Evolutionary conservation across 2,888 invertebrate genomes (phyloP), one percentile per base, ranked within the genome.

Genomic region (Mesochorus sp.): DNA sequence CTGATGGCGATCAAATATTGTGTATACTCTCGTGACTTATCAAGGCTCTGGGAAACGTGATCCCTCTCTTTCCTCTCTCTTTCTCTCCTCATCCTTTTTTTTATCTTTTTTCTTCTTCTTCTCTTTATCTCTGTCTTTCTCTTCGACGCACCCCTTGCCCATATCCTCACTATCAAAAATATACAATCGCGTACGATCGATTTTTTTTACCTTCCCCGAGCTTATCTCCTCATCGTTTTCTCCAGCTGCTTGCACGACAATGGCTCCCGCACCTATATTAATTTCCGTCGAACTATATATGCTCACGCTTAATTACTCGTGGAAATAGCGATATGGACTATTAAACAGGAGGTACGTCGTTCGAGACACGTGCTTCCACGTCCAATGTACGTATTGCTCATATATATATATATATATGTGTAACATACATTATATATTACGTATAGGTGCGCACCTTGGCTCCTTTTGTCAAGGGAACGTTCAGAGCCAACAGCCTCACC

Each of bases 291-390:
- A 74, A 71, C 66, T 37, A 66, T 73, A 59, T 34, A 62, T 31
- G 28, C 53, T 26, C 44, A 59, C 66, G 66, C 71, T 79, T 75
- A 75, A 79, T 79, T 79, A 75, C 70, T 55, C 59, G 34, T 53
- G 39, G 51, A 71, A 59, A 53, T 61, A 59, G 66, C 51, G 73
- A 66, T 68, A 70, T 24, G 74, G 66, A 44, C 70, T 71, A 66
- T 78, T 74, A 64, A 49, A 31, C 37, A 47, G 39, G 37, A 70
- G 53, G 10, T 28, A 49, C 61, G 72, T 19, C 44, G 44, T 37
- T 21, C 31, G 55, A 26, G 26, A 39, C 37, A 24, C 8, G 26
- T 53, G 6, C 3, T 19, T 28, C 39, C 8, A 6, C 34, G 21
- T n/a, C 49, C 21, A 31, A 31, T 31, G 31, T 31, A 31, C 8